Evolutionary conservation across 53 echinoderm and acorn worm genomes (phyloP).

Genomic region (Arbacia lixula): DNA sequence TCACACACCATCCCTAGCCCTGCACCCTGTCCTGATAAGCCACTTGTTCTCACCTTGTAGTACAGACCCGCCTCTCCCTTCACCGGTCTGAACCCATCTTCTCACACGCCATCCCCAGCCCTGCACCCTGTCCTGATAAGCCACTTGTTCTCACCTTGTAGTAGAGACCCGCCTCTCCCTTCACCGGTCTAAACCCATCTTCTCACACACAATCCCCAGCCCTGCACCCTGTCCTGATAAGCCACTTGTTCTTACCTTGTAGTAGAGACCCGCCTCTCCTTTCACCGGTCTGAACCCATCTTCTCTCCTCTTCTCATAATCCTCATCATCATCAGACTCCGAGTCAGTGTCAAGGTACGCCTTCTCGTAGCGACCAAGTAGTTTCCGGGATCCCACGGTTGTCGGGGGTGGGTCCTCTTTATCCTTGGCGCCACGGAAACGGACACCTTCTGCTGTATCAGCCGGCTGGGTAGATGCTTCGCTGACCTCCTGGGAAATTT

Average conservation of each 20-base stretch:
- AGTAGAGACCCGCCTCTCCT: slow-evolving; percentile 92
- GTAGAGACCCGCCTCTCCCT: slow-evolving; percentile 90
- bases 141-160: no score
- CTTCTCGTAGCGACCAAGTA: slow-evolving; percentile 79
- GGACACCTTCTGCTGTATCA: slow-evolving; percentile 56
- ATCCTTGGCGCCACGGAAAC: slow-evolving; percentile 62
- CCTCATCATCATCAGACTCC: slow-evolving; percentile 79
- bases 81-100: slow-evolving; percentile 92
- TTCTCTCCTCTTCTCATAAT: slow-evolving; percentile 65
- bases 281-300: slow-evolving; percentile 90
- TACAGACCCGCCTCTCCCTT: no score
- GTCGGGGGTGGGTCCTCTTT: slow-evolving; percentile 64
- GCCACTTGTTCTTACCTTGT: no score
- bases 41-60: no score
- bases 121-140: no score
- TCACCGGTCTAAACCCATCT: slow-evolving; percentile 88
- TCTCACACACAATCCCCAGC: no score
- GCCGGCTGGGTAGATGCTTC: slow-evolving; percentile 37
- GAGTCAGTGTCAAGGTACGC: slow-evolving; percentile 62
- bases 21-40: no score
- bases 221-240: no score
- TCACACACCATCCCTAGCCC: no score
- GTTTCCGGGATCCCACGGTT: slow-evolving; percentile 80
- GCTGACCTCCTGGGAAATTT: no score
- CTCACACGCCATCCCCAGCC: no score